Base-by-base conservation (phyloP, 2,797 vertebrate genomes). In the Eptatretus atami region DNA sequence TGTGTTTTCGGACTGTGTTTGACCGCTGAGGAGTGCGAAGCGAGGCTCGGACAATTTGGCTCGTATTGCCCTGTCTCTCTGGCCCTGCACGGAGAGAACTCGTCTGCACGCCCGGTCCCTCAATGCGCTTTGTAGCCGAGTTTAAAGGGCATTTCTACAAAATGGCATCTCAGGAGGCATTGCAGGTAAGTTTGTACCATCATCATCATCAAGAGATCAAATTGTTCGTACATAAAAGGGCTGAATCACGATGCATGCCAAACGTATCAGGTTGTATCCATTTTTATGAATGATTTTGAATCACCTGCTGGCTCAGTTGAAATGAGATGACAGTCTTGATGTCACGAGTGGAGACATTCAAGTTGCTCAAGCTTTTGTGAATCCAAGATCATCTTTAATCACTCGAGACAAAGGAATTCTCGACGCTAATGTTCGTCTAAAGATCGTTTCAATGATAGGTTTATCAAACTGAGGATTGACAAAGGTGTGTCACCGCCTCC, bases 21-120 rank as follows among this genome's bases (percentile, higher is more conserved):
- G 69, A 81, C 79, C 64, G 81, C 83, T 1, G 64, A 73, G 53
- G 82, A 95, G 69, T 73, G 95, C 67, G 70, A 72, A 64, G 64
- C 67, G 64, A 76, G 73, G 1, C 75, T 94, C 64, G 85, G 86
- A 53, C 80, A 84, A 69, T 92, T 85, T 72, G 75, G 72, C 9
- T 78, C 80, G 25, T 86, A 85, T 71, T 96, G 90, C 67, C 84
- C 88, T 0, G 79, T 98, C 66, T 88, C 81, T 69, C 73, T 95
- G 66, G 82, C 79, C 68, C 78, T 85, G 65, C 73, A 74, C 9
- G 44, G 67, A 2, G n/a, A n/a, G 81, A 95, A 69, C 69, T 94
- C 63, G 67, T 79, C 67, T 79, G 80, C 69, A 84, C 85, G 19
- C 67, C 65, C 64, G 72, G 63, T 2, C 15, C 68, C 1, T 80